phyloP scores from a whole-genome alignment of 2,797 vertebrate genomes.

The Nothura maculosa region DNA sequence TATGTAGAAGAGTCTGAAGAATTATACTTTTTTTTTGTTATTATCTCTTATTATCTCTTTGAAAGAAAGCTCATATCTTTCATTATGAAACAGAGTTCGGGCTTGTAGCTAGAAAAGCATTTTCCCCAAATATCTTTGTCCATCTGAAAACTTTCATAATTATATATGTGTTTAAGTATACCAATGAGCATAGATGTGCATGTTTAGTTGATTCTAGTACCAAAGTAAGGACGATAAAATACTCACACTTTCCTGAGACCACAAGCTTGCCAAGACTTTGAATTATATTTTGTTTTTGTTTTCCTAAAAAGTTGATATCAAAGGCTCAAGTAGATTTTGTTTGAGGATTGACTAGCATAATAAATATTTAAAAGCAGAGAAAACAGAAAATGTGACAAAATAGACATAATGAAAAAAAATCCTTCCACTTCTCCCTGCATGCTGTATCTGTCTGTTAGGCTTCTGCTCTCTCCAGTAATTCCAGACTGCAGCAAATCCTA shows the following conservation, averaged over 20 bases:
- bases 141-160: background rate
- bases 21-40: background rate
- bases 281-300: background rate
- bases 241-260: background rate
- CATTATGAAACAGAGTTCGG: background rate
- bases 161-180: background rate
- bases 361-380: background rate
- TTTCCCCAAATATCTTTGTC: background rate
- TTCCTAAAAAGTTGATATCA: background rate
- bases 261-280: background rate
- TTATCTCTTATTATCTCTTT: no score
- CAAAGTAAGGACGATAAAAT: background rate
- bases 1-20: constrained; percentile 34
- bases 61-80: background rate
- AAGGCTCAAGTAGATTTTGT: background rate
- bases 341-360: background rate
- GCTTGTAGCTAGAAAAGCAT: no score
- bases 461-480: background rate
- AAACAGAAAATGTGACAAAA: background rate
- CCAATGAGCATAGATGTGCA: background rate
- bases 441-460: background rate
- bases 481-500: background rate
- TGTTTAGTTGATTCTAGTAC: background rate
- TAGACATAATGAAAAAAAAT: background rate
- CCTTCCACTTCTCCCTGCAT: background rate